phyloP scores from a whole-genome alignment of 1,140 invertebrate species.

The Conus ventricosus region DNA sequence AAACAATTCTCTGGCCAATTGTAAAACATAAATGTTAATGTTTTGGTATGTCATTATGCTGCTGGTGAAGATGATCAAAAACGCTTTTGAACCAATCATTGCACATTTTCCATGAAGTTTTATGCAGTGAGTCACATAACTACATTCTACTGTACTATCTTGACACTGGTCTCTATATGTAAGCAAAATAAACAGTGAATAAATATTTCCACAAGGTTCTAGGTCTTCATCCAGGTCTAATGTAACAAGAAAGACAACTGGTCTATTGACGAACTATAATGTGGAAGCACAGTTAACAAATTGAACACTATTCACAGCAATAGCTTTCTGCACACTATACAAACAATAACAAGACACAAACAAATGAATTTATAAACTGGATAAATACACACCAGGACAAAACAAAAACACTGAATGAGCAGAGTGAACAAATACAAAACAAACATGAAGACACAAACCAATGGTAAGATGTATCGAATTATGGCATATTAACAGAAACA shows the following conservation, averaged over 20 bases:
- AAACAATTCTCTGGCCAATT: too few relatives aligned
- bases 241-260: slow-evolving; percentile 16
- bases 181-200: background rate
- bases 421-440: background rate
- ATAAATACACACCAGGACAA: background rate
- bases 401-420: background rate
- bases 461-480: background rate
- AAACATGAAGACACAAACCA: background rate
- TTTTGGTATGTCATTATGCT: too few relatives aligned
- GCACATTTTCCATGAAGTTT: too few relatives aligned
- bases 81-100: too few relatives aligned
- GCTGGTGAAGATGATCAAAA: too few relatives aligned
- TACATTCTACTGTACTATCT: too few relatives aligned
- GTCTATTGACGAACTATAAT: background rate
- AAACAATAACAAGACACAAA: background rate
- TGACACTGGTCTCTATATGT: too few relatives aligned
- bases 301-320: background rate
- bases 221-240: background rate
- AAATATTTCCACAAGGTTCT: background rate
- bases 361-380: background rate
- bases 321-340: background rate
- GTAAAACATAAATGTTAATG: too few relatives aligned
- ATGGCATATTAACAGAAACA: too few relatives aligned
- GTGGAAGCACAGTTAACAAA: background rate
- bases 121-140: too few relatives aligned